These are phyloP conservation scores for Cichladusa arquata DNA, from an alignment of 2,113 vertebrate genomes.

Conservation along the genomic window DNA sequence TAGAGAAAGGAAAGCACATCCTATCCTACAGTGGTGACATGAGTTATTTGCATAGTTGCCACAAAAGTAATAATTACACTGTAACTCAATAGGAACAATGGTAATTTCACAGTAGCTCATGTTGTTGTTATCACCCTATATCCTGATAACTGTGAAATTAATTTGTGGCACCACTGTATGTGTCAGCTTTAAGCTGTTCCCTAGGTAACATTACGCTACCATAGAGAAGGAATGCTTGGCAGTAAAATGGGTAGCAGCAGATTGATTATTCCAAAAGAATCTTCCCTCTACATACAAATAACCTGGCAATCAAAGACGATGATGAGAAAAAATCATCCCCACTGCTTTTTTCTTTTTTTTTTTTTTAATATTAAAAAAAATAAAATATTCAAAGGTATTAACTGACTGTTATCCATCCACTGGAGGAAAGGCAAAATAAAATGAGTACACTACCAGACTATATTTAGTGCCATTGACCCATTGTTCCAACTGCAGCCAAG, in stretches of 20 bases:
- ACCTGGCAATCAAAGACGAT: conserved; percentile 17
- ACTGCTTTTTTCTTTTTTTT: neutral
- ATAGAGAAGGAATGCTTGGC: conserved; percentile 70
- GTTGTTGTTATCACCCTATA: conserved; percentile 70
- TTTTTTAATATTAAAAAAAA: neutral
- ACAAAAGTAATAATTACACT: conserved; percentile 76
- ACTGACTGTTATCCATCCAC: neutral
- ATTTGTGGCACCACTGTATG: conserved; percentile 72
- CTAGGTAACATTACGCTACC: conserved; percentile 76
- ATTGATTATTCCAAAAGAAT: conserved; percentile 64
- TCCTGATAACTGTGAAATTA: conserved; percentile 79
- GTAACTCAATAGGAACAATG: conserved; percentile 75
- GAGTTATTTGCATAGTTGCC: conserved; percentile 73
- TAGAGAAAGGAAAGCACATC: conserved; percentile 42
- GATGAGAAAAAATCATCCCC: conserved; percentile 3
- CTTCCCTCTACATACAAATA: conserved; percentile 59
- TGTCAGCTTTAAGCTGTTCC: conserved; percentile 75
- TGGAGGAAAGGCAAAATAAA: conserved; percentile 1
- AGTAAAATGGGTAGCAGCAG: conserved; percentile 66
- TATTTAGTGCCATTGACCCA: neutral
- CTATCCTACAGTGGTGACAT: conserved; percentile 36
- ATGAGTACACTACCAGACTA: neutral
- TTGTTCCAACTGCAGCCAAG: neutral
- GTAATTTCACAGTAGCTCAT: conserved; percentile 73
- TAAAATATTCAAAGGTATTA: neutral